Evolutionary conservation across 2,113 vertebrate species (phyloP), one percentile per base, ranked within the genome.

Genomic region (Cygnus atratus): DNA sequence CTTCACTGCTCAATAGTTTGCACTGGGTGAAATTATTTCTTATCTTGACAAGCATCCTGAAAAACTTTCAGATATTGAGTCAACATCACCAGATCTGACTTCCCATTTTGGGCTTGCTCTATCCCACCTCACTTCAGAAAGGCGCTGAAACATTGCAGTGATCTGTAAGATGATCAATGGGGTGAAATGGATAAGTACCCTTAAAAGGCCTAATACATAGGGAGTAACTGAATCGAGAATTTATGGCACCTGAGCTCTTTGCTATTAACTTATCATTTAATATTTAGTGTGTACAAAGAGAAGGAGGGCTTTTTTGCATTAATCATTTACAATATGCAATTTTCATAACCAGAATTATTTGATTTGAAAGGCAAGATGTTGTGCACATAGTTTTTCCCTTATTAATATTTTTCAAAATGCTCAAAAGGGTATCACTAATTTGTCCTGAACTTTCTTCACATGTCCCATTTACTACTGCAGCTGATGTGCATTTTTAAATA

Each of bases 81-180:
- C 90, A 31, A 80, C 86, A 48, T 70, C 95, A 50, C 96, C 93
- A 24, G 95, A 97, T 84, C 90, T 92, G 48, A 94, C 78, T 19
- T 89, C 73, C 10, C 39, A 96, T 18, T 92, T 91, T 62, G 94
- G 93, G 13, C 11, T 92, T 25, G 95, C 95, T 7, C 88, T 48
- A 65, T 80, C 8, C 95, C 92, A 35, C 85, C 87, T 97, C 94
- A 65, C 19, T 98, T 97, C 39, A 89, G 66, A 65, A 89, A 92
- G 43, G 59, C 62, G n/a, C 50, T 97, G 66, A 89, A 90, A 37
- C 11, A 2, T 22, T 84, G 29, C 54, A 74, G 31, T 19, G 26
- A 57, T 82, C 39, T 74, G 3, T 19, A 57, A 70, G 33, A 20
- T 48, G 26, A 54, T 35, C 19, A 43, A 2, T 33, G 33, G 20